phyloP scores from a whole-genome alignment of 2,113 vertebrate species.

The Coturnix japonica region DNA sequence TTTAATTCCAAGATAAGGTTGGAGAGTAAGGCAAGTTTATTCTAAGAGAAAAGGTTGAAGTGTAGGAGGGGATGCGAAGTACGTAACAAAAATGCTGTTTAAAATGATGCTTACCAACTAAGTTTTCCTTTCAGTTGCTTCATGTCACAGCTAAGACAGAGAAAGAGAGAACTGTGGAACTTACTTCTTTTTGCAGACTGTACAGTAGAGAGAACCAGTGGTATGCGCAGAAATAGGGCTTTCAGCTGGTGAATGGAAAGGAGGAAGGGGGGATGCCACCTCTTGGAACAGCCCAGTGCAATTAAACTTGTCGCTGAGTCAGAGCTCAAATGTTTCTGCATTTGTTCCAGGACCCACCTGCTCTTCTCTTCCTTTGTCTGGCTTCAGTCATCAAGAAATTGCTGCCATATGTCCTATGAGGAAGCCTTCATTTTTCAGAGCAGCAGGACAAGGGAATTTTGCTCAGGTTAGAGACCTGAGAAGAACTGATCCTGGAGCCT shows the following conservation, averaged over 20 bases:
- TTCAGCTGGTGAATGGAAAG: not conserved
- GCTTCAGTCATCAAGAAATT: not conserved
- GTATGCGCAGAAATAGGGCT: rapidly evolving
- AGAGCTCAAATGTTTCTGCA: not conserved
- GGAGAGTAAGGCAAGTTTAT: not conserved
- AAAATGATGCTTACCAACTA: not conserved
- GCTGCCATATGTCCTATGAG: rapidly evolving
- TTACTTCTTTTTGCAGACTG: not conserved
- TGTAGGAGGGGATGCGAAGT: not conserved
- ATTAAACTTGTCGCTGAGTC: not conserved
- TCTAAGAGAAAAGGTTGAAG: not conserved
- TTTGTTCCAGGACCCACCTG: not conserved
- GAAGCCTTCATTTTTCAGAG: not conserved
- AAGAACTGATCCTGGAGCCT: not conserved
- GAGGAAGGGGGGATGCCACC: not conserved
- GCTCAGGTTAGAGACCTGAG: not conserved
- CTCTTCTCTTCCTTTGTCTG: not conserved
- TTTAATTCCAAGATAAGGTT: constrained; percentile 20
- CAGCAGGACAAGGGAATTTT: not conserved
- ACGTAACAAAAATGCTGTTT: not conserved
- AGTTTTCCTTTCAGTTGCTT: not conserved
- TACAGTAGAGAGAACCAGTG: not conserved
- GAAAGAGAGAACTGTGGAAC: not conserved
- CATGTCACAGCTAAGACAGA: not conserved
- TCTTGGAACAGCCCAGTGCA: not conserved